Base-by-base conservation (phyloP, 2,797 vertebrate genomes). In the Vespertilio murinus region DNA sequence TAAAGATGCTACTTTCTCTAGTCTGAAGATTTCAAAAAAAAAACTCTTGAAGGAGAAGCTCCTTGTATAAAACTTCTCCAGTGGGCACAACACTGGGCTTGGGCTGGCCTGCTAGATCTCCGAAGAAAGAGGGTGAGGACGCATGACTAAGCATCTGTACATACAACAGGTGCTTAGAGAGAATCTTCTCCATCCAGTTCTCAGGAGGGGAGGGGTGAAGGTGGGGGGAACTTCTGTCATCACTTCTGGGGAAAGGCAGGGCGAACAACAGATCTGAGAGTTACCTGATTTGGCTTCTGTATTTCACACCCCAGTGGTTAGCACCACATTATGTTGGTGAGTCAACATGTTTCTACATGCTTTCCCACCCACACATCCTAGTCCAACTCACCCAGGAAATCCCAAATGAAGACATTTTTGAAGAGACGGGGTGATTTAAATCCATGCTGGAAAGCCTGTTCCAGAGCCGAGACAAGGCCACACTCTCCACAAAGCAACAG, bases 341-440 rank as follows among this genome's bases (percentile, higher is more conserved):
- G 59, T 56, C 30, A 49, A 42, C 30, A 20, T 18, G 59, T 79
- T 38, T 86, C 64, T 56, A 14, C 3, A 45, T 25, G 59, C 8
- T 93, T 93, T 52, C 49, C 67, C 64, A 33, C 33, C 79, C 47
- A 90, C 59, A 74, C 17, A 79, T 28, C 45, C 47, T 40, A 75
- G n/a, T 8, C 67, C 92, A 79, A 97, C 98, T 99, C 98, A 99
- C 99, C 99, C 97, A 99, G 98, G 95, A 99, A 99, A 97, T 99
- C 99, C 99, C 99, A 99, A 97, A 99, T 99, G 98, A 99, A 99
- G 97, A 99, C 98, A 2, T 99, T 99, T 98, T 99, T 99, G 98
- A 99, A 99, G 97, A 99, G 99, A 79, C 99, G 98, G 0, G 99
- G 99, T 3, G 99, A 99, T 97, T 99, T 99, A 98, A 99, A 99